Evolutionary conservation across 1,140 invertebrate genomes (phyloP), one percentile per base, ranked within the genome.

Genomic region (Drosophila equinoxialis): DNA sequence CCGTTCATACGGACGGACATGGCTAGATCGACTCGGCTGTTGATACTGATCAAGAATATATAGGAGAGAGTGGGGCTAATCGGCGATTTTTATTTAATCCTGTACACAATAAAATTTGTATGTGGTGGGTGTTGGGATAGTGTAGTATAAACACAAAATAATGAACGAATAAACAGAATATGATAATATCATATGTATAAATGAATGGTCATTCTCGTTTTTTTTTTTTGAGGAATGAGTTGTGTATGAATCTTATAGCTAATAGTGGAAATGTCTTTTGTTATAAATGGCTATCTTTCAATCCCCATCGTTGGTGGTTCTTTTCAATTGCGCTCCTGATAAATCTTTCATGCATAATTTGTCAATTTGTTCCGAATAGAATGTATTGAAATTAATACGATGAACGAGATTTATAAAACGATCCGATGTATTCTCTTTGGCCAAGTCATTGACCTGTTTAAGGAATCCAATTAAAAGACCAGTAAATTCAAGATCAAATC

Each of bases 371-470:
- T 95, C 95, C 65, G 95, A 95, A 90, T 97, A 97, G 90, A 96
- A 97, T 11, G 95, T 94, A 93, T 97, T 97, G 92, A 97, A 97
- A 92, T 97, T 96, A 82, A 97, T 94, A 78, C 96, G 95, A 20
- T 77, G 73, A 10, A 77, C 74, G 14, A 98, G 95, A 85, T 97
- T 97, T 59, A 96, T 93, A 54, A 97, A 94, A 85, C 97, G 96
- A 85, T 96, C 95, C 76, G 96, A 95, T 71, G 95, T 95, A 90
- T 96, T 96, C 74, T 95, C 94, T 55, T 94, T 77, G 8, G 66
- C 74, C 51, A 77, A 48, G 26, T 95, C 94, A 85, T 95, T 95
- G 57, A 97, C 97, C 92, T 95, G 95, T 60, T 96, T 95, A 26
- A 97, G 92, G 5, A 97, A 93, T 59, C 94, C 94, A 62, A 96